Base-by-base conservation (phyloP, 2,888 invertebrate genomes). In the Nemoura dubitans region DNA sequence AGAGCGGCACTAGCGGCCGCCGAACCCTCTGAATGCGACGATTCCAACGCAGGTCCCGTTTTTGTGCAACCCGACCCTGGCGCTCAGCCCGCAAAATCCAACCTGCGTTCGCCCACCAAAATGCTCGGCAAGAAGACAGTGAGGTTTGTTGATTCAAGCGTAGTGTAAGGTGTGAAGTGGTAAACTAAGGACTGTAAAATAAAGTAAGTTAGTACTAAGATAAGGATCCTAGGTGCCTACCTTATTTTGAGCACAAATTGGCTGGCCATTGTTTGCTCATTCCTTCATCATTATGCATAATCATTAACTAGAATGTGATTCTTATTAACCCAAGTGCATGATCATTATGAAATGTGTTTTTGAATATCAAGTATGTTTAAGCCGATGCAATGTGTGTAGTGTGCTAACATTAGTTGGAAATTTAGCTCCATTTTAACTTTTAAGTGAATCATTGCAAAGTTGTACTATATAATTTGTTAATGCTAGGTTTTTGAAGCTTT, bases 51-150 rank as follows among this genome's bases (percentile, higher is more conserved):
- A 28, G 59, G 59, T 2, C 59, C 2, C 16, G 59, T 2, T 2
- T 59, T 84, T 2, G 78, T 78, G 36, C 36, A 43, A 14, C 86
- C 59, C 7, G 59, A 28, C n/a, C 80, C 28, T 21, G 59, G 86
- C 21, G 26, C 76, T 16, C 89, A 89, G 0, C 89, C 90, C 2
- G 87, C 87, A 1, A 90, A 90, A 86, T 89, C 89, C 28, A 89
- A 87, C 36, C 88, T 89, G 16, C 89, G 88, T 3, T 89, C 86
- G 87, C 76, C 90, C 10, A 59, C 59, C 16, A 59, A 59, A 59
- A 21, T 59, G 16, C 21, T 59, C 21, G 21, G 59, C 59, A 59
- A 21, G 59, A 59, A 59, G 59, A 59, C 16, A 59, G 59, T 59
- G 59, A 10, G 59, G 16, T 59, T 59, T 59, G 21, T 21, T 21